Evolutionary conservation across 2,113 vertebrate genomes (phyloP), one percentile per base, ranked within the genome.

Genomic region (Bos indicus): DNA sequence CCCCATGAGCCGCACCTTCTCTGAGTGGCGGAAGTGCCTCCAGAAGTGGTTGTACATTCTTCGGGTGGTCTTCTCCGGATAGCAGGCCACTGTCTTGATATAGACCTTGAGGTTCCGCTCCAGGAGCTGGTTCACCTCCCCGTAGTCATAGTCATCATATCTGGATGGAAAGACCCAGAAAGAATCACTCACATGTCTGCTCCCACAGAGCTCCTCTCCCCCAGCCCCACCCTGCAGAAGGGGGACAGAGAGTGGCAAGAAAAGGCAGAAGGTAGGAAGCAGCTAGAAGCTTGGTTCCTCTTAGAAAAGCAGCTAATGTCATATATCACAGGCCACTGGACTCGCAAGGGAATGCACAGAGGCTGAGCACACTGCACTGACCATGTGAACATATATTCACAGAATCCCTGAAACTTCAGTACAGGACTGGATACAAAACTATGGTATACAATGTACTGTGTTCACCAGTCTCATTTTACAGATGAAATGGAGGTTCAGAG

Each of bases 11-110:
- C 25, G n/a, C 93, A 99, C 99, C 99, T 99, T 99, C 98, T 99
- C 99, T 0, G 99, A 99, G 98, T 99, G 99, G 60, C 99, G 99
- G 98, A 99, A 99, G 96, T 99, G 99, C 95, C 99, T 99, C 99
- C 99, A 99, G 98, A 99, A 99, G 90, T 98, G 97, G 0, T 98
- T 98, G 98, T 99, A 99, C 97, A 99, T 98, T 91, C 98, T 98
- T 14, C 98, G 98, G 1, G 99, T 99, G 0, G 99, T 99, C 98
- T 99, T 99, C 98, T 99, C 99, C 0, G 99, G 99, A 93, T 99
- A 99, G 96, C 99, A 99, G 86, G 99, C 99, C 98, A 99, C 99
- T 0, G 99, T 99, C 98, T 99, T 99, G 64, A 99, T 99, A 93
- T 99, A 99, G 90, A 99, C 94, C 98, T 99, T 99, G 94, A 99